These are phyloP conservation scores for Leucoma salicis DNA, from an alignment of 2,888 invertebrate species.

Conservation along the genomic window DNA sequence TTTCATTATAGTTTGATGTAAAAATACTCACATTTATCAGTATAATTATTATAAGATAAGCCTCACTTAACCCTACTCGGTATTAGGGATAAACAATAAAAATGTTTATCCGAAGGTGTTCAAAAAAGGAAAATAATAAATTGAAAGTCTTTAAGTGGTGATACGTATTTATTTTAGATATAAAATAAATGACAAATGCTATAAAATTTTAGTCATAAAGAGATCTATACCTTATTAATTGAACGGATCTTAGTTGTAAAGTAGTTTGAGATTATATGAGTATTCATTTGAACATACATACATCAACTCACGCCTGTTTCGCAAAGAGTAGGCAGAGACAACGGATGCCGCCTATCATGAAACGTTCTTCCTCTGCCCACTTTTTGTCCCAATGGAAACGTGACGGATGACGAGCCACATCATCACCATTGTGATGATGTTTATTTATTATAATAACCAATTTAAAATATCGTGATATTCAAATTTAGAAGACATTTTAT, in stretches of 20 bases:
- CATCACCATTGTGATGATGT: too few relatives aligned
- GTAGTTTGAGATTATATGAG: not conserved
- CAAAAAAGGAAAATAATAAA: constrained; percentile 8
- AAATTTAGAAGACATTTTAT: too few relatives aligned
- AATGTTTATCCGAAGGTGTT: constrained; percentile 13
- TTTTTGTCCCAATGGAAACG: too few relatives aligned
- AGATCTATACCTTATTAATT: constrained; percentile 2
- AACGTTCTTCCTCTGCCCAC: too few relatives aligned
- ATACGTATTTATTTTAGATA: constrained; percentile 1
- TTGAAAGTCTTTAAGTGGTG: constrained; percentile 5
- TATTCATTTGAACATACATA: too few relatives aligned
- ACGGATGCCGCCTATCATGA: too few relatives aligned
- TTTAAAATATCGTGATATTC: too few relatives aligned
- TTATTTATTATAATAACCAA: too few relatives aligned
- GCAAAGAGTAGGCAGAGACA: too few relatives aligned
- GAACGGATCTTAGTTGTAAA: not conserved
- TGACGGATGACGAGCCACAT: too few relatives aligned
- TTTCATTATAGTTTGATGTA: constrained; percentile 49
- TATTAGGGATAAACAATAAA: constrained; percentile 24
- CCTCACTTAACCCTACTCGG: not conserved
- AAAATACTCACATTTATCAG: constrained; percentile 52
- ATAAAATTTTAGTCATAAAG: constrained; percentile 12
- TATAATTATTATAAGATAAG: constrained; percentile 47
- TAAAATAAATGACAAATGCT: not conserved
- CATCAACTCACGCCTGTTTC: too few relatives aligned